Percentiles rank a stretch among this genome's conserved stretches.
phyloP scores from a whole-genome alignment of 2,888 invertebrate genomes.

The Hydriomena furcata region DNA sequence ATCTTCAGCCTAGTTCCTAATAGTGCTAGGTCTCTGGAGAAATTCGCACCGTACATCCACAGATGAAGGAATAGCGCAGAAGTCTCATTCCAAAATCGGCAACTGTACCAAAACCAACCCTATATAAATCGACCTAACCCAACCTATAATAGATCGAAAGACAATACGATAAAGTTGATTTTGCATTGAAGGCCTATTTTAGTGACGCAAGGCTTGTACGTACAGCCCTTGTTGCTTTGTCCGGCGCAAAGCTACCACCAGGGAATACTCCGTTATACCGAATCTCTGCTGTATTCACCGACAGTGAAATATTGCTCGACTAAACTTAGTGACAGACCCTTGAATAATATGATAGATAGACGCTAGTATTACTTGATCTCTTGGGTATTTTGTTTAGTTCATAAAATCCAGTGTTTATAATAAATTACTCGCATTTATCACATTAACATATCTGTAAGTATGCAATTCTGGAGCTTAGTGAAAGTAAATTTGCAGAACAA shows the following conservation, averaged over 20 bases:
- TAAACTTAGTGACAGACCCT: conserved; percentile 38
- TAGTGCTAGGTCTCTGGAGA: conserved; percentile 65
- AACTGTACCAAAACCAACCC: neutral
- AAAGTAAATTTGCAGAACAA: conserved; percentile 20
- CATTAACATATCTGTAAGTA: neutral
- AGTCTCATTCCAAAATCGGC: neutral
- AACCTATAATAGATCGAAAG: neutral
- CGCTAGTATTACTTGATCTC: conserved; percentile 23
- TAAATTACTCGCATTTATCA: conserved; percentile 8
- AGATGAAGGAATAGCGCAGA: conserved; percentile 7
- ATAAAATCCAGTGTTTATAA: conserved; percentile 12
- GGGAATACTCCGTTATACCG: conserved; percentile 44
- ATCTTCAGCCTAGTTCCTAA: conserved; percentile 62
- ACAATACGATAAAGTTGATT: neutral
- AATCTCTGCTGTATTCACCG: conserved; percentile 40
- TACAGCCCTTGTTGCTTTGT: conserved; percentile 54
- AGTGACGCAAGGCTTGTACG: conserved; percentile 27
- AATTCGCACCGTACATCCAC: conserved; percentile 54
- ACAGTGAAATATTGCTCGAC: conserved; percentile 37
- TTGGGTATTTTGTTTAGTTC: conserved; percentile 23
- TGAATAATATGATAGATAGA: conserved; percentile 37
- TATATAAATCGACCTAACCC: neutral
- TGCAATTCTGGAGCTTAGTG: conserved; percentile 6
- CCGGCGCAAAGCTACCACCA: conserved; percentile 51
- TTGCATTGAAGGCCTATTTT: neutral